Percentiles rank a stretch among this genome's conserved stretches.
Conservation (phyloP, 2,797 vertebrate species). For the Anolis apletophallus region DNA sequence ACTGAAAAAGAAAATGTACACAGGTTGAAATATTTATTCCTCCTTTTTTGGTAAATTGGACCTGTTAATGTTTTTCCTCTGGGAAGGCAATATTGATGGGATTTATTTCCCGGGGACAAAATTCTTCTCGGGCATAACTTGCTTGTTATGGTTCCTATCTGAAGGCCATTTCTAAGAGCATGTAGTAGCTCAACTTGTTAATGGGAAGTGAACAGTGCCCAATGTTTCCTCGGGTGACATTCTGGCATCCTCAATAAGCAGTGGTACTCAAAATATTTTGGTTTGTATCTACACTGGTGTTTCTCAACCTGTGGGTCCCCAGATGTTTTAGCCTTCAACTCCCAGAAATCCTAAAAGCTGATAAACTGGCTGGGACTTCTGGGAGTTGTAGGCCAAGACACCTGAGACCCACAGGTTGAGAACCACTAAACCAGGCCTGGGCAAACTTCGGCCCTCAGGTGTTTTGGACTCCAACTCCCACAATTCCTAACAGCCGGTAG, state of each 20-base stretch:
- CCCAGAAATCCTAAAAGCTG: too few species aligned
- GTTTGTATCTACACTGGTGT: neutral
- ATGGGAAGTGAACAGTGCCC: neutral
- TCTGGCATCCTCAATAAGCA: neutral
- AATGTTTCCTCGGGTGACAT: neutral
- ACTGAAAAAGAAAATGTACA: neutral
- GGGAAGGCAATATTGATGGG: neutral
- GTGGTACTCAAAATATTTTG: constrained; percentile 3
- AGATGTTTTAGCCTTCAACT: too few species aligned
- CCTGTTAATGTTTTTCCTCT: neutral
- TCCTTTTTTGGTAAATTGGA: neutral
- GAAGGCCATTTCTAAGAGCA: neutral
- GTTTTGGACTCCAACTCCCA: too few species aligned
- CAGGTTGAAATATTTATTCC: neutral
- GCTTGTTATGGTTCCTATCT: too few species aligned
- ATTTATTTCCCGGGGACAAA: neutral
- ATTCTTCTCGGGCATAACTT: neutral
- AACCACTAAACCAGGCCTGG: too few species aligned
- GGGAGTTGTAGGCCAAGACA: too few species aligned
- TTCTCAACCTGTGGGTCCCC: too few species aligned
- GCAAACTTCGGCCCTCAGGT: too few species aligned
- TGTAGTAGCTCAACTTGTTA: neutral
- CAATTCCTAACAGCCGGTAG: too few species aligned
- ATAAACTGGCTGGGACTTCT: too few species aligned
- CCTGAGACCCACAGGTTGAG: neutral